Conservation (phyloP, 2,797 vertebrate genomes). For the Heteromormyrus szaboi region DNA sequence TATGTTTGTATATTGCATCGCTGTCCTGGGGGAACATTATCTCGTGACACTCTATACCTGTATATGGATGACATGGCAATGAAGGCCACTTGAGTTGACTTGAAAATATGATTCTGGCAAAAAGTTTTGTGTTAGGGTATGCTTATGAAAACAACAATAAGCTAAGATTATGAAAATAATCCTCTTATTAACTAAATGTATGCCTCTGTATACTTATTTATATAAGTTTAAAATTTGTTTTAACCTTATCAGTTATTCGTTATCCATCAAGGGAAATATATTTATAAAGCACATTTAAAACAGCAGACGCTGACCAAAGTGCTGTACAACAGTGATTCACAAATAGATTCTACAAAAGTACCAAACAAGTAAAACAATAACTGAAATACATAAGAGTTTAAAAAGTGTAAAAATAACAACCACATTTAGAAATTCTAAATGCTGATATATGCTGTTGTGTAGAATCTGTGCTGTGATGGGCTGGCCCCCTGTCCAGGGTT, state of each 20-base stretch:
- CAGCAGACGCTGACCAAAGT: not conserved
- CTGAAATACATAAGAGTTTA: not conserved
- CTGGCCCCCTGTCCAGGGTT: too few species aligned
- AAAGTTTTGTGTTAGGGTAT: not conserved
- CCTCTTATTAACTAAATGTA: not conserved
- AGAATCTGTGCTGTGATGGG: not conserved
- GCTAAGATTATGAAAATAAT: not conserved
- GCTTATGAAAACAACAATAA: not conserved
- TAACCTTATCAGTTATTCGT: not conserved
- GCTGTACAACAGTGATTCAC: not conserved
- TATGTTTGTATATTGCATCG: not conserved
- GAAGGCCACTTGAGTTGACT: not conserved
- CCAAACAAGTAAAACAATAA: not conserved
- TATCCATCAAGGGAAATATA: not conserved
- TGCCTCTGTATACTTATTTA: not conserved
- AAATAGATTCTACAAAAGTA: not conserved
- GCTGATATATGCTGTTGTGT: not conserved
- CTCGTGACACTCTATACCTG: not conserved
- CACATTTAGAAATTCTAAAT: not conserved
- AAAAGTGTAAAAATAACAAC: not conserved
- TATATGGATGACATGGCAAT: not conserved
- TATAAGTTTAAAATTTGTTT: not conserved
- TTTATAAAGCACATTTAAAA: not conserved
- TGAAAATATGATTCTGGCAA: not conserved
- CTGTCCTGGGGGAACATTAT: not conserved